Evolutionary conservation across 2,113 vertebrate genomes (phyloP).

Genomic region (Megaceryle torquata): DNA sequence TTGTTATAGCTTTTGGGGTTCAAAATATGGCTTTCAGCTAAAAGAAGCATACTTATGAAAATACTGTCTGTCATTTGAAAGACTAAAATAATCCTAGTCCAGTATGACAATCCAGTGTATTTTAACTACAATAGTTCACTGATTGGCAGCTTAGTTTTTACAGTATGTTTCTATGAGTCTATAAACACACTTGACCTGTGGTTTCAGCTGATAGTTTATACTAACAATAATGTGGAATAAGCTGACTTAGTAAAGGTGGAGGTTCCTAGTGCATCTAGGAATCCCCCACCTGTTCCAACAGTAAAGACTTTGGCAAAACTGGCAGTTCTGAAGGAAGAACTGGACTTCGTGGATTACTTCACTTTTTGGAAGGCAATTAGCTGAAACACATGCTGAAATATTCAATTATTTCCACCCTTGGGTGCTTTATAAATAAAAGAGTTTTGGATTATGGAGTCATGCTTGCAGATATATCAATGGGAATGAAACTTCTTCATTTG

Average conservation of each 20-base stretch:
- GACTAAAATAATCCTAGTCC: neutral
- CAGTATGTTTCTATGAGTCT: neutral
- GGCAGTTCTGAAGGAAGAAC: neutral
- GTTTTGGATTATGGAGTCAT: neutral
- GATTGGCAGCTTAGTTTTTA: conserved; percentile 27
- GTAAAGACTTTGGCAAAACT: neutral
- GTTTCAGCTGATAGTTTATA: neutral
- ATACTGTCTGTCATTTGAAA: neutral
- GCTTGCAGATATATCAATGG: neutral
- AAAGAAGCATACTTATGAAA: neutral
- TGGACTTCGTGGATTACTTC: neutral
- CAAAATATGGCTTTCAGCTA: neutral
- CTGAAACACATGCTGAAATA: neutral
- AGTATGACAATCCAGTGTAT: neutral
- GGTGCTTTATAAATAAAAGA: neutral
- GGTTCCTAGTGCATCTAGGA: neutral
- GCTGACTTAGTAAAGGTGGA: neutral
- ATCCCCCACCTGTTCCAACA: neutral
- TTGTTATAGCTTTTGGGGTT: neutral
- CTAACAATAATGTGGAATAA: neutral
- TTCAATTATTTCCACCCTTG: neutral
- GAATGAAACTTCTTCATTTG: neutral
- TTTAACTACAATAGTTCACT: conserved; percentile 12
- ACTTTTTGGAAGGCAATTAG: neutral
- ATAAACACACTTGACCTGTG: neutral